A percentile compares a stretch with the other conserved stretches of the same genome.
phyloP scores from a whole-genome alignment of 2,888 invertebrate genomes.

The Drosophila acutilabella region DNA sequence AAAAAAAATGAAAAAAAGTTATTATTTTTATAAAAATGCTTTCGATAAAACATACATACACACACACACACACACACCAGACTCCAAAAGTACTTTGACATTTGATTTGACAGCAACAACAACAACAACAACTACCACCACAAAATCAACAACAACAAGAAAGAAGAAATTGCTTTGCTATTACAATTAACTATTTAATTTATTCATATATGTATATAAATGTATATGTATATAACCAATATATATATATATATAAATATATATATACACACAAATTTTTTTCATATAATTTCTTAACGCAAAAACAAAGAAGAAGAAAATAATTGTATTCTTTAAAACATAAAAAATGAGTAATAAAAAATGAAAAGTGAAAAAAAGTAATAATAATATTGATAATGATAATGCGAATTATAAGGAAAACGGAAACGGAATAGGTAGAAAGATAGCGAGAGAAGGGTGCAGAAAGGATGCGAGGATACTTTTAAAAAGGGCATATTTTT shows the following conservation, averaged over 20 bases:
- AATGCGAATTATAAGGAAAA: slow-evolving; percentile 12
- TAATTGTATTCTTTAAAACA: slow-evolving; percentile 54
- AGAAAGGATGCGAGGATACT: slow-evolving; percentile 35
- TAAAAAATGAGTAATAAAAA: slow-evolving; percentile 32
- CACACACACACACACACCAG: slow-evolving; percentile 37
- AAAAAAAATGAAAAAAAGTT: slow-evolving; percentile 38
- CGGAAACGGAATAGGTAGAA: slow-evolving; percentile 1
- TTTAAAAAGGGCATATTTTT: slow-evolving; percentile 71
- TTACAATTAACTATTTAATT: slow-evolving; percentile 49
- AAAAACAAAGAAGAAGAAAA: slow-evolving; percentile 39
- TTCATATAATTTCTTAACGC: slow-evolving; percentile 58
- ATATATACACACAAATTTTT: slow-evolving; percentile 19
- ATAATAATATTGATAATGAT: slow-evolving; percentile 20
- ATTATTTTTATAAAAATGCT: slow-evolving; percentile 64
- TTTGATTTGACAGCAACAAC: slow-evolving; percentile 57
- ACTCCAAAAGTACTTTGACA: slow-evolving; percentile 72
- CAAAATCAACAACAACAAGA: slow-evolving; percentile 34
- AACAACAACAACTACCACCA: slow-evolving; percentile 29
- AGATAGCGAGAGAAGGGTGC: slow-evolving; percentile 9
- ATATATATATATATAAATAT: slow-evolving; percentile 4
- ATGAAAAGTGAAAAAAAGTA: slow-evolving; percentile 15
- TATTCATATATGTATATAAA: slow-evolving; percentile 30
- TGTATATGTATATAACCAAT: too few relatives aligned
- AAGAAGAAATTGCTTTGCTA: slow-evolving; percentile 60
- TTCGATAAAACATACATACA: slow-evolving; percentile 59